Base-by-base conservation (phyloP, 2,888 invertebrate genomes). In the Cordilura impudica region DNA sequence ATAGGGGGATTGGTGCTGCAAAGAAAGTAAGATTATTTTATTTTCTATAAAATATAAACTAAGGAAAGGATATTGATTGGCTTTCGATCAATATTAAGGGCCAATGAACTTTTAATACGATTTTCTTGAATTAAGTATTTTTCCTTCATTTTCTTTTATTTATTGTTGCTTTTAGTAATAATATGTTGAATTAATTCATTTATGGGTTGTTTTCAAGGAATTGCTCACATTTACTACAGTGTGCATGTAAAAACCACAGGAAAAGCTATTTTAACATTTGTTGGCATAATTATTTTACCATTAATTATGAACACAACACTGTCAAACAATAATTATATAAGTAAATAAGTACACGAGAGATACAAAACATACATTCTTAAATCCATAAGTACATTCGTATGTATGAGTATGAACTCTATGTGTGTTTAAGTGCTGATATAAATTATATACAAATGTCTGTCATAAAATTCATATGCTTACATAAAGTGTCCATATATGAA, bases 1-100 rank as follows among this genome's bases (percentile, higher is more conserved):
- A 66, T 60, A 79, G 16, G 75, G 23, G 61, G 75, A 53, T 56
- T 67, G 70, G 26, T 66, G 79, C 79, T 78, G 60, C 1, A 74
- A 61, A 21, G 8, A 39, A 39, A 16, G 19, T 10, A 21, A 16
- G 8, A 69, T 7, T n/a, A n/a, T n/a, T n/a, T n/a, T n/a, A n/a
- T n/a, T n/a, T n/a, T n/a, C n/a, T n/a, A n/a, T n/a, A 26, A 8
- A 21, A 14, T 23, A 14, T 1, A 23, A 14, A 63, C 18, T 39
- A 3, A 16, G 5, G 7, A 35, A 60, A n/a, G n/a, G n/a, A 58
- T 49, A 29, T 56, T 49, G 16, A 58, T 56, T 14, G 8, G 43
- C 10, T 54, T 56, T 43, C 31, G 26, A 43, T 43, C 6, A 14
- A 4, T 19, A 3, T 19, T 49, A 61, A 49, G 63, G 19, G 29